Percentiles rank a stretch among this genome's conserved stretches.
These are phyloP conservation scores for Gnathonemus echidnorhynchus DNA, from an alignment of 2,113 vertebrate genomes.

Conservation along the genomic window DNA sequence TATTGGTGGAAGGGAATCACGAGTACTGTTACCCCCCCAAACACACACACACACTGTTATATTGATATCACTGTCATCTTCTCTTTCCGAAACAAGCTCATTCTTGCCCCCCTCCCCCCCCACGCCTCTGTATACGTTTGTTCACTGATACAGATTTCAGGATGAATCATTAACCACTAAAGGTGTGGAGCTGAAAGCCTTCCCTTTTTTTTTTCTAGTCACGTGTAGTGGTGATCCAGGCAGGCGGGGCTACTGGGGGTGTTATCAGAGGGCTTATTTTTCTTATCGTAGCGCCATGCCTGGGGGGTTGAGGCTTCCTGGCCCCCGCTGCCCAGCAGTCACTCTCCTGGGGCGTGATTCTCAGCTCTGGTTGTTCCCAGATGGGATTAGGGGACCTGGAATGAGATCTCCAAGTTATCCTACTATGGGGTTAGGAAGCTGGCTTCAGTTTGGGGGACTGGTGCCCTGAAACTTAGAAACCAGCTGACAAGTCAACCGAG, in stretches of 20 bases:
- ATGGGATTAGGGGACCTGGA: background rate
- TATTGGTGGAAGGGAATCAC: background rate
- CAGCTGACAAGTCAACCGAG: background rate
- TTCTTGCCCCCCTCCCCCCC: background rate
- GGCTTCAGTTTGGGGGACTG: background rate
- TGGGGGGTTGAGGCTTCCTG: background rate
- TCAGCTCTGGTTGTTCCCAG: background rate
- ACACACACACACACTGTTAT: background rate
- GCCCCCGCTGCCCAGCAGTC: background rate
- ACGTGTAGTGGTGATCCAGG: background rate
- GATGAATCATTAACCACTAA: slow-evolving; percentile 7
- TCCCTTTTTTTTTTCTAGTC: background rate
- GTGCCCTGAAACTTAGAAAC: background rate
- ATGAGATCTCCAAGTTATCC: background rate
- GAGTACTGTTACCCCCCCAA: background rate
- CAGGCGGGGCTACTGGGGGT: background rate
- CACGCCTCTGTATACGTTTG: background rate
- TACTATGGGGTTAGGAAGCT: background rate
- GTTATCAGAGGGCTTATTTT: background rate
- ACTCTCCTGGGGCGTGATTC: background rate
- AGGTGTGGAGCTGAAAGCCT: background rate
- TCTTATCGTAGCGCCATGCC: background rate
- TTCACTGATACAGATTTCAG: background rate
- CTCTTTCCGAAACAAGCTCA: background rate
- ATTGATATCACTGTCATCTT: background rate